Base-by-base conservation (phyloP, 1,140 invertebrate species). In the Steinernema feltiae region DNA sequence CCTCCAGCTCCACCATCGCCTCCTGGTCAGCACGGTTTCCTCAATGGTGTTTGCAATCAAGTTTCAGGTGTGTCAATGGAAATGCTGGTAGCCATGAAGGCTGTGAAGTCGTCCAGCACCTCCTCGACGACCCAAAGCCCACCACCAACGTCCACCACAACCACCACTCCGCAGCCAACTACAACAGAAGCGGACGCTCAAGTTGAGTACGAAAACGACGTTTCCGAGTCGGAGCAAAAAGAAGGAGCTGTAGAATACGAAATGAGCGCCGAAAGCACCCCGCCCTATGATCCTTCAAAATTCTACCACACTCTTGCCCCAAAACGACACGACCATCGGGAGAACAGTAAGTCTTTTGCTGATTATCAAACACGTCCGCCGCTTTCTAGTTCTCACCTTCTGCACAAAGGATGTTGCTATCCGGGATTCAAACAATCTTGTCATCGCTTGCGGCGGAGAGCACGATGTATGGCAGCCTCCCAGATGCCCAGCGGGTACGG, bases 391-490 rank as follows among this genome's bases (percentile, higher is more conserved):
- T 18, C 73, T 82, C 1, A 82, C 82, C 21, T 82, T 82, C 46
- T 82, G 82, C 72, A 76, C 82, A 75, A 82, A 84, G 77, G 82
- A 83, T 18, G 75, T 69, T n/a, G 83, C 83, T 21, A 81, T 85
- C 41, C 78, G 82, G 46, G 83, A 84, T 70, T 30, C 70, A 70
- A 81, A 81, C 18, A 78, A 83, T 63, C 74, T 84, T 74, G 73
- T 85, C 18, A 80, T 84, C 46, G 83, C 83, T 18, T 84, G 83
- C 74, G 83, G 83, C 12, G 48, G 53, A 12, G 83, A 85, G 29
- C 73, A 71, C 30, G 83, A 83, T n/a, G 74, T 83, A n/a, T 84
- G 83, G 83, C 46, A 69, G 7, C 83, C 83, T n/a, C 73, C 24
- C 21, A 82, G 83, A 18, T 84, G 83, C 48, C 83, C 83, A 3